phyloP scores from a whole-genome alignment of 2,888 invertebrate genomes.

The Cecidostiba fungosa region DNA sequence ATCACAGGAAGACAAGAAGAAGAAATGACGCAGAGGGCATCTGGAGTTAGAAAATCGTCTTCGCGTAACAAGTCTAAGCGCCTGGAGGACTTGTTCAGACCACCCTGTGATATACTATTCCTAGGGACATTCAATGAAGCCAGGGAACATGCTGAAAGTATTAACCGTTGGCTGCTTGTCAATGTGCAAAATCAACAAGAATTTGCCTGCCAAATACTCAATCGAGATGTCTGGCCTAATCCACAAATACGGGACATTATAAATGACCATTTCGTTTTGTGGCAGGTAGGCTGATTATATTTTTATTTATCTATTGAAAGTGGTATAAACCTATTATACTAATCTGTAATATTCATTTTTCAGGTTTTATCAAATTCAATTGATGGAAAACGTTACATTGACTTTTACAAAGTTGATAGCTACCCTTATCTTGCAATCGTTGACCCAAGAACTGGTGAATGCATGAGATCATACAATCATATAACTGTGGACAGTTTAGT shows the following conservation, averaged over 20 bases:
- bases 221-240: slow-evolving; percentile 87
- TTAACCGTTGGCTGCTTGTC: slow-evolving; percentile 86
- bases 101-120: slow-evolving; percentile 85
- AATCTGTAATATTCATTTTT: slow-evolving; percentile 40
- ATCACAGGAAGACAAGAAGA: slow-evolving; percentile 76
- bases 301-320: not conserved
- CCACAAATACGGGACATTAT: slow-evolving; percentile 83
- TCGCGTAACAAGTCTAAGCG: slow-evolving; percentile 80
- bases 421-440: slow-evolving; percentile 86
- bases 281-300: slow-evolving; percentile 82
- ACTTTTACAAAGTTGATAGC: slow-evolving; percentile 84
- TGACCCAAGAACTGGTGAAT: slow-evolving; percentile 86
- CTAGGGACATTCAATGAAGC: slow-evolving; percentile 84
- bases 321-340: not conserved
- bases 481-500: slow-evolving; percentile 77
- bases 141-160: slow-evolving; percentile 82
- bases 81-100: slow-evolving; percentile 86
- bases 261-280: slow-evolving; percentile 85
- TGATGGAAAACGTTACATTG: slow-evolving; percentile 84
- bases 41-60: slow-evolving; percentile 71
- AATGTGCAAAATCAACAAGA: slow-evolving; percentile 87
- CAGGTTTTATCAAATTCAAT: slow-evolving; percentile 80
- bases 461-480: slow-evolving; percentile 75
- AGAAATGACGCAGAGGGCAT: slow-evolving; percentile 76
- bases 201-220: slow-evolving; percentile 86